Base-by-base conservation (phyloP, 2,113 vertebrate species). In the Odobenus rosmarus region DNA sequence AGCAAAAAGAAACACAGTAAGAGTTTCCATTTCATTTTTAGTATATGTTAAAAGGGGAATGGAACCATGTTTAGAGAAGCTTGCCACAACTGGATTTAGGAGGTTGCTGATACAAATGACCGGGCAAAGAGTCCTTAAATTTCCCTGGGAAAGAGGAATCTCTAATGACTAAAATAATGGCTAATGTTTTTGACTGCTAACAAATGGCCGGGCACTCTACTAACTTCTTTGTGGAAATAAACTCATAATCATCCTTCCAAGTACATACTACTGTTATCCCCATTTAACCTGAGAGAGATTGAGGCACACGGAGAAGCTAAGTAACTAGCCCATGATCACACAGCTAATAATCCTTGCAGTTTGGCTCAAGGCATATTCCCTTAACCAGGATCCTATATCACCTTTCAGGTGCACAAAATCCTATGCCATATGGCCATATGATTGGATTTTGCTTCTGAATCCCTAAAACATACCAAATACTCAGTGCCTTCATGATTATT, bases 201-300 rank as follows among this genome's bases (percentile, higher is more conserved):
- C 69, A 89, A 55, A 88, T 74, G 92, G 46, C 36, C 28, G 46
- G 13, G 16, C 9, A 91, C 46, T 62, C 61, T 94, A 62, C 49
- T 67, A 49, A 79, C 21, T 86, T 95, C 79, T 55, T 87, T 87
- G 13, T 92, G 61, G 93, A 94, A 86, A 82, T 88, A 51, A 95
- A 81, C 61, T 51, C 26, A n/a, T 71, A 77, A 33, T 18, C 33
- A 71, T 57, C 39, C n/a, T 92, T 91, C 4, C 0, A 72, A 39
- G 5, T 36, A 49, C 33, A 15, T 24, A 84, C 16, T 72, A 46
- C 46, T 46, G 46, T 46, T 46, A 46, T 46, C 26, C 39, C 49
- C 15, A 9, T 39, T 94, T 96, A 42, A 93, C 55, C 5, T 36
- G 39, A 86, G 26, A 59, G 77, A 94, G 39, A 57, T 12, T 72